These are phyloP conservation scores for Herpailurus yagouaroundi DNA, from an alignment of 2,113 vertebrate species.

Conservation along the genomic window DNA sequence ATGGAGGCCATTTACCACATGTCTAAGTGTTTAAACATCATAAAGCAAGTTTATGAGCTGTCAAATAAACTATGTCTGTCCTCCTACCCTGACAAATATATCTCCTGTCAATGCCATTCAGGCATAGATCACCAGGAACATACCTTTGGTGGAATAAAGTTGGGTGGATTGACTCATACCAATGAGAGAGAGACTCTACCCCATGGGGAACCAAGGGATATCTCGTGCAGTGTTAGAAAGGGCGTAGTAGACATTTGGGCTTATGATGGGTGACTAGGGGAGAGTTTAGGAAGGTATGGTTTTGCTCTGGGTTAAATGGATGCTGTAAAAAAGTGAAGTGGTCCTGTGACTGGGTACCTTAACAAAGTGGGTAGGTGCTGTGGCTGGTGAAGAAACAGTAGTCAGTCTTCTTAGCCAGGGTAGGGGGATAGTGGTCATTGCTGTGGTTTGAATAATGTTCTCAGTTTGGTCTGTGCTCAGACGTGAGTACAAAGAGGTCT, in stretches of 20 bases:
- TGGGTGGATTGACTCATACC: not conserved
- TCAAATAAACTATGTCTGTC: not conserved
- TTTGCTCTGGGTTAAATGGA: not conserved
- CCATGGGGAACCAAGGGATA: not conserved
- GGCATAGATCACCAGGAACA: not conserved
- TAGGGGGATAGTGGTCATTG: not conserved
- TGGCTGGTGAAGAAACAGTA: not conserved
- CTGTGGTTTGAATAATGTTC: not conserved
- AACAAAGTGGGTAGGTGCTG: not conserved
- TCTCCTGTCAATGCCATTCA: not conserved
- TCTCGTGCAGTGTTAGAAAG: not conserved
- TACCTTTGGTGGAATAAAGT: not conserved
- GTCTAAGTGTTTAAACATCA: not conserved
- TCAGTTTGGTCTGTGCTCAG: constrained; percentile 2
- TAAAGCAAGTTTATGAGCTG: not conserved
- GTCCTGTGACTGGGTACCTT: not conserved
- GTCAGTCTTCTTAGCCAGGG: not conserved
- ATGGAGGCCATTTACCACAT: not conserved
- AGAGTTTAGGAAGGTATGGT: not conserved
- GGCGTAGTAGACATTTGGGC: not conserved
- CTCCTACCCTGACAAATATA: not conserved
- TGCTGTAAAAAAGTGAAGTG: not conserved
- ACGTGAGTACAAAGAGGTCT: not conserved
- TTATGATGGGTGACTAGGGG: not conserved
- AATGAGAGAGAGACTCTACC: not conserved